Evolutionary conservation across 2,113 vertebrate species (phyloP).

Genomic region (Platysternon megacephalum): DNA sequence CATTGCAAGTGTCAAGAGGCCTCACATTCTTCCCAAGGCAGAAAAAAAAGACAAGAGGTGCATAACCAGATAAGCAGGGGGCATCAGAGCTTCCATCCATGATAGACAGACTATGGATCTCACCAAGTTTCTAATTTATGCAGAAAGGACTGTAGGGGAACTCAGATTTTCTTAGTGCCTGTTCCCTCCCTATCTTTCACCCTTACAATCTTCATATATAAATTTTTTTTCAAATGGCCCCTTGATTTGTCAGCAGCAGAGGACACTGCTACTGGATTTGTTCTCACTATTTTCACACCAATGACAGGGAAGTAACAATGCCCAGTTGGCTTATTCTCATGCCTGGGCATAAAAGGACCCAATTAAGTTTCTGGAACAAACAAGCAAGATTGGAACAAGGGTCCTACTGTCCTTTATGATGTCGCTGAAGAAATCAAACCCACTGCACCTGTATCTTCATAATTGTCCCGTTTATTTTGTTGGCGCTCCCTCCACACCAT

Average conservation of each 20-base stretch:
- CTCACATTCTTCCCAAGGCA: neutral
- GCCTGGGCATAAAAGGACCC: slow-evolving; percentile 17
- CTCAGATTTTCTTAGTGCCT: neutral
- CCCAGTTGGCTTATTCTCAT: neutral
- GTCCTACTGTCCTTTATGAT: slow-evolving; percentile 12
- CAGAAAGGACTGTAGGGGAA: neutral
- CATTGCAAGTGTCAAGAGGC: neutral
- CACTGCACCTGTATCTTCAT: slow-evolving; percentile 9
- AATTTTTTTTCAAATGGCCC: neutral
- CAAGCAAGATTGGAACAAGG: neutral
- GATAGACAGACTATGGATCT: neutral
- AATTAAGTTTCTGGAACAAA: slow-evolving; percentile 36
- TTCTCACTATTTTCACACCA: neutral
- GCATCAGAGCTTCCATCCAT: neutral
- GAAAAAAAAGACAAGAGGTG: neutral
- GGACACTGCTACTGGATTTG: neutral
- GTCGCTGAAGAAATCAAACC: slow-evolving; percentile 22
- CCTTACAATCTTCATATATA: neutral
- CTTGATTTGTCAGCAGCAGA: neutral
- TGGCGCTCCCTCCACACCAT: neutral
- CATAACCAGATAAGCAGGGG: neutral
- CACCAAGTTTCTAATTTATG: neutral
- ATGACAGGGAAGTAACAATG: neutral
- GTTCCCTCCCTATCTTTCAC: neutral
- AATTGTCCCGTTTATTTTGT: neutral